Evolutionary conservation across 2,113 vertebrate genomes (phyloP).

Genomic region (Aleadryas rufinucha): DNA sequence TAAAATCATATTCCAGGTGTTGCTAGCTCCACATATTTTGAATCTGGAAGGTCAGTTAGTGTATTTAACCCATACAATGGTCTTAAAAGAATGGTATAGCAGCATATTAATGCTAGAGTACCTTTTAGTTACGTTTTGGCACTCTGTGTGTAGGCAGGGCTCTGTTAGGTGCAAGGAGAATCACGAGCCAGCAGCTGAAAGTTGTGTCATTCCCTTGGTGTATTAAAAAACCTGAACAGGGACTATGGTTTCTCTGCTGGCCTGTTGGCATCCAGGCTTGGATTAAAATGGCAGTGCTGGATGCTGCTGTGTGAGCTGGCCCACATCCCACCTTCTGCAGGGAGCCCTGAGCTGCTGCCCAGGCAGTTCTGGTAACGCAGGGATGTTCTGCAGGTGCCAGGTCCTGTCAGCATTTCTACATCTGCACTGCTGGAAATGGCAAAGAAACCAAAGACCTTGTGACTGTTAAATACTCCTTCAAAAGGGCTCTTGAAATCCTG

Average conservation of each 20-base stretch:
- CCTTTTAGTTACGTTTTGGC: accelerated
- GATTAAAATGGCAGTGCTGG: neutral
- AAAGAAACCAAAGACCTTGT: neutral
- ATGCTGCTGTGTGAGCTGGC: neutral
- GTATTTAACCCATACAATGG: neutral
- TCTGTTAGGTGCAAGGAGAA: neutral
- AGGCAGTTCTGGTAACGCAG: neutral
- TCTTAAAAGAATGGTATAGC: neutral
- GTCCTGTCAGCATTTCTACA: neutral
- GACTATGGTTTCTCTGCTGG: neutral
- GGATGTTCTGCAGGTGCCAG: neutral
- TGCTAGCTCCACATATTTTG: neutral
- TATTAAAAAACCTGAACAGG: neutral
- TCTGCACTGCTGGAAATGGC: neutral
- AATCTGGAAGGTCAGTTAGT: neutral
- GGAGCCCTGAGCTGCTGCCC: neutral
- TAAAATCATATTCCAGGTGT: accelerated
- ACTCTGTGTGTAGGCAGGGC: neutral
- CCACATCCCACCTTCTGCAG: neutral
- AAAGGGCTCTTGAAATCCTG: neutral
- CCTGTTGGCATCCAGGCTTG: neutral
- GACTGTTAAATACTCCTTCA: neutral
- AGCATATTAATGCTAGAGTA: neutral
- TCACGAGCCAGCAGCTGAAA: neutral
- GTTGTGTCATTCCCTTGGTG: accelerated